Percentiles rank a stretch among this genome's conserved stretches.
phyloP scores from a whole-genome alignment of 2,113 vertebrate species.

The Ochotona princeps region DNA sequence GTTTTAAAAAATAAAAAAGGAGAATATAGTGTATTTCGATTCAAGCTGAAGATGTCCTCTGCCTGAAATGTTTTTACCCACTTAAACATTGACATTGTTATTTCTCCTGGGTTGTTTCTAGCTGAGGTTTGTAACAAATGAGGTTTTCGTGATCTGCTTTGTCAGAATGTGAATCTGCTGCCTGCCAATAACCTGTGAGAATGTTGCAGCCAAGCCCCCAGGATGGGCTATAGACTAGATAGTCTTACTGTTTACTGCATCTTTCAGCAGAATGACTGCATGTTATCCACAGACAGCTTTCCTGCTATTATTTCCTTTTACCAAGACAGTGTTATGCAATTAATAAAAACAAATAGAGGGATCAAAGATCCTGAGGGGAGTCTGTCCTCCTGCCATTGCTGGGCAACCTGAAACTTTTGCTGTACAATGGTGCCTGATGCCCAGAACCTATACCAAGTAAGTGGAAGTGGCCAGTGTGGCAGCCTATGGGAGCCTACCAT shows the following conservation, averaged over 20 bases:
- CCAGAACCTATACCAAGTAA: no score
- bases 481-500: no score
- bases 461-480: no score
- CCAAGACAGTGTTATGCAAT: neutral
- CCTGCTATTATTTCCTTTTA: neutral
- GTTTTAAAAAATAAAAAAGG: slow-evolving; percentile 27
- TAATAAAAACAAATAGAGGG: no score
- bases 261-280: slow-evolving; percentile 13
- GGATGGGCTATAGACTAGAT: slow-evolving; percentile 7
- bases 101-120: slow-evolving; percentile 21
- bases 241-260: neutral
- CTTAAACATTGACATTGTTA: slow-evolving; percentile 32
- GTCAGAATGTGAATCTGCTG: neutral
- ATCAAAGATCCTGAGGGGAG: no score
- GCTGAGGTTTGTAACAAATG: neutral
- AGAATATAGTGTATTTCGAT: slow-evolving; percentile 29
- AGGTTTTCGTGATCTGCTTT: neutral
- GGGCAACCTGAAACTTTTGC: no score
- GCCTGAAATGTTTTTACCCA: slow-evolving; percentile 19
- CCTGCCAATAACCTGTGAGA: slow-evolving; percentile 43
- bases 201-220: slow-evolving; percentile 12
- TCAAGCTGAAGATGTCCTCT: neutral
- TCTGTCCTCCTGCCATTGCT: no score
- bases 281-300: slow-evolving; percentile 5
- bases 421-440: no score